These are phyloP conservation scores for Peromyscus leucopus DNA, from an alignment of 2,113 vertebrate genomes.

Conservation along the genomic window DNA sequence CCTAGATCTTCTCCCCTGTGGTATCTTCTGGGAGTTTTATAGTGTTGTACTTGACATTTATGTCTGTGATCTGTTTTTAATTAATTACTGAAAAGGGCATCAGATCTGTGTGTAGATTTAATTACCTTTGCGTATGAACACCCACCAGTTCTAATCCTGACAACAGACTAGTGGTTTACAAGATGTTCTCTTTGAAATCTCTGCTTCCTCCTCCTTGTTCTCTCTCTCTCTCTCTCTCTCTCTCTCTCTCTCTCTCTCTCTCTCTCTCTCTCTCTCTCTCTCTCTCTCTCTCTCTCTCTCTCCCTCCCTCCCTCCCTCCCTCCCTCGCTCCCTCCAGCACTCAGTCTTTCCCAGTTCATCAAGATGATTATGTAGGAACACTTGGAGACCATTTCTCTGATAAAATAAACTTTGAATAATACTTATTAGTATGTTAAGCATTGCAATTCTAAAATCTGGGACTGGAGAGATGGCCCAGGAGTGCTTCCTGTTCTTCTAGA, in stretches of 20 bases:
- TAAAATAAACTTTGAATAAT: not conserved
- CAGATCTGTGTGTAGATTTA: not conserved
- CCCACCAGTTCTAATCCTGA: not conserved
- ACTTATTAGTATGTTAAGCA: not conserved
- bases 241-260: not conserved
- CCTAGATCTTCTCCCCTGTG: not conserved
- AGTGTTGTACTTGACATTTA: not conserved
- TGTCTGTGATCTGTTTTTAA: not conserved
- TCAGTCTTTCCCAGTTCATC: not conserved
- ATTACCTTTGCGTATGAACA: not conserved
- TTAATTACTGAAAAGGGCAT: not conserved
- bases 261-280: no score
- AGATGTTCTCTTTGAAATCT: not conserved
- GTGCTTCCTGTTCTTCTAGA: not conserved
- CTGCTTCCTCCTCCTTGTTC: no score
- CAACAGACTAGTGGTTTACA: not conserved
- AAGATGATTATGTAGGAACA: not conserved
- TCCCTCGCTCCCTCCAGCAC: not conserved
- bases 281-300: no score
- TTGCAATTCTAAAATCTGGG: not conserved
- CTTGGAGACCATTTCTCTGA: not conserved
- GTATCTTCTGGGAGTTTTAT: not conserved
- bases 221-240: not conserved
- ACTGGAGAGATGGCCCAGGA: not conserved
- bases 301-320: not conserved